phyloP scores from a whole-genome alignment of 2,113 vertebrate genomes.

The Equus quagga region DNA sequence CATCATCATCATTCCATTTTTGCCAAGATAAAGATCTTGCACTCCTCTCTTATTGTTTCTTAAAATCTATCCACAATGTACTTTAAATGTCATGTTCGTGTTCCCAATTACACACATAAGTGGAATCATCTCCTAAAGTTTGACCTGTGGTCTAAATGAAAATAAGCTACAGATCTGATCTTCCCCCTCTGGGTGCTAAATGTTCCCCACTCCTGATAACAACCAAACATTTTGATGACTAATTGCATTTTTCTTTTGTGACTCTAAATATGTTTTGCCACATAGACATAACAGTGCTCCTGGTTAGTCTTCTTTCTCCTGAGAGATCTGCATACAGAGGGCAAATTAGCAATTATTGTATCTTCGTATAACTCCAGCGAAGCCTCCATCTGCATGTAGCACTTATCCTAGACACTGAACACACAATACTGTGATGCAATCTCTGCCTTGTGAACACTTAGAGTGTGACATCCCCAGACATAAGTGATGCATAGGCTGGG shows the following conservation, averaged over 20 bases:
- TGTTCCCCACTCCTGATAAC: background rate
- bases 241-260: constrained; percentile 10
- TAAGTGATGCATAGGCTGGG: background rate
- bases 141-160: constrained; percentile 8
- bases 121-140: background rate
- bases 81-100: background rate
- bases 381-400: background rate
- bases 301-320: background rate
- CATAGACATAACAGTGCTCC: background rate
- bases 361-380: background rate
- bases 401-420: background rate
- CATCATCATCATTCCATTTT: background rate
- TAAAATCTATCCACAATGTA: constrained; percentile 12
- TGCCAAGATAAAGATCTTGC: background rate
- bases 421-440: background rate
- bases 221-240: background rate
- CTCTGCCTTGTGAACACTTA: background rate
- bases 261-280: background rate
- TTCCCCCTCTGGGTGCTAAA: background rate
- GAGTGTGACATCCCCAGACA: background rate
- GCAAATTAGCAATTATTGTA: background rate
- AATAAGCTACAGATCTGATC: background rate
- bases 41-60: background rate
- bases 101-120: background rate
- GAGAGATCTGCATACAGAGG: background rate